phyloP scores from a whole-genome alignment of 2,113 vertebrate species.

The Ginglymostoma cirratum region DNA sequence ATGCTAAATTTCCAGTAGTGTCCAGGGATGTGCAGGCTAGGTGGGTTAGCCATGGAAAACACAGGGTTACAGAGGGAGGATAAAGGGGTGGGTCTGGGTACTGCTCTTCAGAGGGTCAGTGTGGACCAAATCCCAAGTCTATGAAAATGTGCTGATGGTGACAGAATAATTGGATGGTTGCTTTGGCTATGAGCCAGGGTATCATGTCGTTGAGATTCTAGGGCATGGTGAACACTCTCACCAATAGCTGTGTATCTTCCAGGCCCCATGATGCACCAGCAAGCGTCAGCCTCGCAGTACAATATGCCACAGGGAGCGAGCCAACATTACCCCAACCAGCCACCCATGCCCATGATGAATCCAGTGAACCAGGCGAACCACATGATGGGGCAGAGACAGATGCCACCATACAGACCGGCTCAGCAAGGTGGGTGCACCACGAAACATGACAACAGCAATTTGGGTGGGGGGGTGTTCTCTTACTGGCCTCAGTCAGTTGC shows the following conservation, averaged over 20 bases:
- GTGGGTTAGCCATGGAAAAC: no score
- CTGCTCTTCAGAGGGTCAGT: no score
- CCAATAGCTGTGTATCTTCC: constrained; percentile 32
- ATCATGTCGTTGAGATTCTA: not conserved
- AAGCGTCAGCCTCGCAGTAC: constrained; percentile 90
- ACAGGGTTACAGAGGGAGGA: no score
- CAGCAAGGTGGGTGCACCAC: constrained; percentile 78
- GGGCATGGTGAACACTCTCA: not conserved
- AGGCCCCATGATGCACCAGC: constrained; percentile 98
- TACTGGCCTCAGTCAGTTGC: not conserved
- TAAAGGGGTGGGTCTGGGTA: no score
- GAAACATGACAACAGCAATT: not conserved
- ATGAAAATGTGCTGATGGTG: no score
- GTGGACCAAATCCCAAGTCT: no score
- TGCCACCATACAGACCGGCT: constrained; percentile 93
- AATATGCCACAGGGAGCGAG: constrained; percentile 86
- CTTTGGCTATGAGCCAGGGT: not conserved
- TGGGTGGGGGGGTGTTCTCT: not conserved
- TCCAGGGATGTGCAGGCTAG: no score
- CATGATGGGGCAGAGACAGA: constrained; percentile 93
- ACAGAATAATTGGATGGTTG: not conserved
- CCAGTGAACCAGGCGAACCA: constrained; percentile 94
- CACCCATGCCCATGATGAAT: constrained; percentile 92
- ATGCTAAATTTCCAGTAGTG: no score
- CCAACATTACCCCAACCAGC: constrained; percentile 95